A percentile compares a stretch with the other conserved stretches of the same genome.
Evolutionary conservation across 2,888 invertebrate species (phyloP).

Genomic region (Trichogramma evanescens): DNA sequence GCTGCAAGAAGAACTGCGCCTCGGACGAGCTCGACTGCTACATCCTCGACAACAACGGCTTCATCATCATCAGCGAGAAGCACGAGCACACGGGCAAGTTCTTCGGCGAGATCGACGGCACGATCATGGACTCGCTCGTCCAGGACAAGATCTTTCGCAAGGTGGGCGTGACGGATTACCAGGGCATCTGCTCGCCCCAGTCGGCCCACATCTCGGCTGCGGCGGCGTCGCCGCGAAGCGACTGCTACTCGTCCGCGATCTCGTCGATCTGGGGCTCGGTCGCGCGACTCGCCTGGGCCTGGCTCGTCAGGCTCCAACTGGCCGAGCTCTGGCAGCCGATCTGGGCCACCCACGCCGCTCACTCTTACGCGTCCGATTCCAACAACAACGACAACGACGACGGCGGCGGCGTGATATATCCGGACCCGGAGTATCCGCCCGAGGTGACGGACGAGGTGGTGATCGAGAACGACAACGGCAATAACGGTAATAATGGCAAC

Average conservation of each 20-base stretch:
- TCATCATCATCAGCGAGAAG: conserved; percentile 84
- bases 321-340: conserved; percentile 38
- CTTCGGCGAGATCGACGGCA: conserved; percentile 90
- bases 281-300: conserved; percentile 33
- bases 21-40: conserved; percentile 86
- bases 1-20: conserved; percentile 78
- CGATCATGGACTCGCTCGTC: conserved; percentile 87
- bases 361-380: conserved; percentile 30
- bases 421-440: conserved; percentile 35
- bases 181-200: conserved; percentile 68
- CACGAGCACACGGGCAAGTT: conserved; percentile 82
- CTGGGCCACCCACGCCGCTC: conserved; percentile 16
- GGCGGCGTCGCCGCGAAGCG: conserved; percentile 32
- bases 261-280: conserved; percentile 32
- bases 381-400: conserved; percentile 25
- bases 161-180: conserved; percentile 80
- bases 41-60: conserved; percentile 89
- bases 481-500: conserved; percentile 39
- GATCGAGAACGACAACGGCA: conserved; percentile 28
- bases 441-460: conserved; percentile 44
- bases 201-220: conserved; percentile 44
- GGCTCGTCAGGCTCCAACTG: conserved; percentile 35
- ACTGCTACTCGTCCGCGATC: neutral
- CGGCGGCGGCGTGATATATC: conserved; percentile 26
- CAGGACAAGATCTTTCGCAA: conserved; percentile 86